A percentile compares a stretch with the other conserved stretches of the same genome.
Evolutionary conservation across 2,888 invertebrate genomes (phyloP).

Genomic region (Osmoderma eremita): DNA sequence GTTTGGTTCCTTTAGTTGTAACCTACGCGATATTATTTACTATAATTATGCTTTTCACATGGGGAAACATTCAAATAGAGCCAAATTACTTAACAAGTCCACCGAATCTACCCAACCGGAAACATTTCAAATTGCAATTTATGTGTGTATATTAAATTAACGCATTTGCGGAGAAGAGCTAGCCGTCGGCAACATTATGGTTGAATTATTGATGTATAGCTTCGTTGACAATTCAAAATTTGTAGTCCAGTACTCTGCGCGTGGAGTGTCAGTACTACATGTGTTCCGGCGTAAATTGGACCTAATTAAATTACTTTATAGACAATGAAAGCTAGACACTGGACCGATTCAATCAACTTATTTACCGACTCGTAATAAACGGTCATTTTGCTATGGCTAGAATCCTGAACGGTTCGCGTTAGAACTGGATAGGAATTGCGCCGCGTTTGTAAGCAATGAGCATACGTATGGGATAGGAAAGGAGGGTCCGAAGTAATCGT

Average conservation of each 20-base stretch:
- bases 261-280: background rate
- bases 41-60: too few species aligned
- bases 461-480: too few species aligned
- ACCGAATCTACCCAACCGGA: background rate
- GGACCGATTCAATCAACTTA: slow-evolving; percentile 14
- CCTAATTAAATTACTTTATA: slow-evolving; percentile 8
- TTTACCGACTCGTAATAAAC: slow-evolving; percentile 12
- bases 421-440: too few species aligned
- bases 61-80: too few species aligned
- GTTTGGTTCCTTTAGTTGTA: too few species aligned
- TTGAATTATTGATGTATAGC: slow-evolving; percentile 20
- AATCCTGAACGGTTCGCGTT: too few species aligned
- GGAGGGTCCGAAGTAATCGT: too few species aligned
- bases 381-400: background rate
- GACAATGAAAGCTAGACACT: slow-evolving; percentile 7
- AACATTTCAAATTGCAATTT: slow-evolving; percentile 6
- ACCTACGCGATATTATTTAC: too few species aligned
- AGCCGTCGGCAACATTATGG: slow-evolving; percentile 1
- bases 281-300: slow-evolving; percentile 13
- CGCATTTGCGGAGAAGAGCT: background rate
- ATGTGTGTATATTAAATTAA: background rate
- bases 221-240: slow-evolving; percentile 11
- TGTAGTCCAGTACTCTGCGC: background rate
- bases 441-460: too few species aligned
- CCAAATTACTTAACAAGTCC: too few species aligned